A percentile compares a stretch with the other conserved stretches of the same genome.
These are phyloP conservation scores for Oreohelix idahoensis DNA, from an alignment of 1,140 invertebrate species.

Conservation along the genomic window DNA sequence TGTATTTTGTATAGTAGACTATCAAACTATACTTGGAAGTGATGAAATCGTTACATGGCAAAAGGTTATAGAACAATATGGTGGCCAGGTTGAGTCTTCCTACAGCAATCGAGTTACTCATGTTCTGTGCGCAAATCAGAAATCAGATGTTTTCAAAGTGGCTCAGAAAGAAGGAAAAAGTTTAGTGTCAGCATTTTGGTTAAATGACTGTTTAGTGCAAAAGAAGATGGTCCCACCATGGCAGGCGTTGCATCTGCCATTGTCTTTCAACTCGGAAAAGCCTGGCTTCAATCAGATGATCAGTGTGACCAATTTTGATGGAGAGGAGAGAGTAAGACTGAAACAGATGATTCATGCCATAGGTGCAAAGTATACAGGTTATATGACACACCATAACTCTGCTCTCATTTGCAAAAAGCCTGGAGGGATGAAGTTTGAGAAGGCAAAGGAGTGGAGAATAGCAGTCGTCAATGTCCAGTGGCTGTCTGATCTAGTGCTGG, in stretches of 20 bases:
- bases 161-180: conserved; percentile 85
- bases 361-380: conserved; percentile 85
- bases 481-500: conserved; percentile 93
- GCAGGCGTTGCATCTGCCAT: conserved; percentile 91
- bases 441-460: conserved; percentile 88
- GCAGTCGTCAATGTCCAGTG: conserved; percentile 93
- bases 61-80: conserved; percentile 85
- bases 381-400: conserved; percentile 77
- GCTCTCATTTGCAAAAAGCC: conserved; percentile 78
- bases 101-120: conserved; percentile 91
- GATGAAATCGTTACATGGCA: conserved; percentile 82
- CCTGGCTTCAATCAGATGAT: conserved; percentile 80
- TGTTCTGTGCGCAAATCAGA: conserved; percentile 90
- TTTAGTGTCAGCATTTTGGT: conserved; percentile 94
- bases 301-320: conserved; percentile 88
- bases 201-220: conserved; percentile 89
- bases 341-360: conserved; percentile 86
- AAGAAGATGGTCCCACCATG: conserved; percentile 91
- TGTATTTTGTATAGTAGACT: conserved; percentile 90
- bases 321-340: conserved; percentile 85
- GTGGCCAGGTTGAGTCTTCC: conserved; percentile 88
- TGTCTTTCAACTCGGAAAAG: conserved; percentile 80
- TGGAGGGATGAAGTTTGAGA: conserved; percentile 89
- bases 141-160: conserved; percentile 89
- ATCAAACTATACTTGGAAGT: conserved; percentile 75